Percentiles rank a stretch among this genome's conserved stretches.
phyloP scores from a whole-genome alignment of 2,888 invertebrate species.

The Drosophila planitibia region DNA sequence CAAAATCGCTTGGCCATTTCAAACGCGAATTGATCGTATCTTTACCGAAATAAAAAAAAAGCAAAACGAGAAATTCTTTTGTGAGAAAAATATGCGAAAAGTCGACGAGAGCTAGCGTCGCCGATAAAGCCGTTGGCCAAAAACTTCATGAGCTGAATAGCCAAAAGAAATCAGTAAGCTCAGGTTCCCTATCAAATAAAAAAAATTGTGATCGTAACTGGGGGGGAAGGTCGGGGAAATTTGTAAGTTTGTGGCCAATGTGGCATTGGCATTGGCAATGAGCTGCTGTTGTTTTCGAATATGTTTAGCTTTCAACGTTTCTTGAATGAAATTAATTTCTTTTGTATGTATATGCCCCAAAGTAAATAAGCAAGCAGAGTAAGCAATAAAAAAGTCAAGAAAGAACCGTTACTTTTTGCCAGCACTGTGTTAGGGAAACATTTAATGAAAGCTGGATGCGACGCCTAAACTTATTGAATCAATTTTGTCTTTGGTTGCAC shows the following conservation, averaged over 20 bases:
- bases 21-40: constrained; percentile 45
- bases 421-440: constrained; percentile 27
- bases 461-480: constrained; percentile 1
- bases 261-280: constrained; percentile 37
- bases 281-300: constrained; percentile 45
- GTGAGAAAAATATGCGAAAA: constrained; percentile 77
- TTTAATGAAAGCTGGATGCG: constrained; percentile 25
- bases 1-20: constrained; percentile 35
- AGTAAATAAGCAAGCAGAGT: constrained; percentile 51
- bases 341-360: constrained; percentile 61
- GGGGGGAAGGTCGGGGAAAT: not conserved
- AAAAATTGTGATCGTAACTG: constrained; percentile 37
- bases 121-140: constrained; percentile 35
- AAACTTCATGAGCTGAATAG: constrained; percentile 57
- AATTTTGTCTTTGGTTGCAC: constrained; percentile 1
- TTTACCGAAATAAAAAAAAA: constrained; percentile 30
- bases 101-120: constrained; percentile 42
- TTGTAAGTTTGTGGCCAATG: constrained; percentile 28
- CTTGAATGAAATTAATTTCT: constrained; percentile 78
- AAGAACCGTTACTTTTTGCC: constrained; percentile 50
- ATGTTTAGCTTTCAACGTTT: constrained; percentile 56
- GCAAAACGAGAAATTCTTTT: constrained; percentile 68
- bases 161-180: constrained; percentile 65
- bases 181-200: not conserved
- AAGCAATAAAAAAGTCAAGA: constrained; percentile 51